These are phyloP conservation scores for Hyperoodon ampullatus DNA, from an alignment of 2,113 vertebrate genomes.

Conservation along the genomic window DNA sequence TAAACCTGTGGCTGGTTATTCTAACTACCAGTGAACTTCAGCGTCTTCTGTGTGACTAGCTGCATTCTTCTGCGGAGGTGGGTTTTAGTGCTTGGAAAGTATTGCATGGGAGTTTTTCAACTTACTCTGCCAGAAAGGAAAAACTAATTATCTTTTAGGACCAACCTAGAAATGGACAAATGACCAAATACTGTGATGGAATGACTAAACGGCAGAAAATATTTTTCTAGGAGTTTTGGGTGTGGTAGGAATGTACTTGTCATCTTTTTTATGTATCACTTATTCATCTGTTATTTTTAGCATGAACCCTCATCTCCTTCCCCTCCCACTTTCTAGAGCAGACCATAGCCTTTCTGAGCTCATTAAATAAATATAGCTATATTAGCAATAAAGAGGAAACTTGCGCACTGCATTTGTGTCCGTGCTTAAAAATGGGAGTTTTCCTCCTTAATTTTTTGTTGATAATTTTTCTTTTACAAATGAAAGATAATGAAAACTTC, in stretches of 20 bases:
- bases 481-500: neutral
- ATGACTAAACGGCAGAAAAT: constrained; percentile 42
- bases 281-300: constrained; percentile 42
- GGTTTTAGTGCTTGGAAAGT: neutral
- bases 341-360: neutral
- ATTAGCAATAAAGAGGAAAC: neutral
- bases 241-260: neutral
- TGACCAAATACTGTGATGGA: neutral
- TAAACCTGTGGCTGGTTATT: neutral
- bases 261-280: neutral
- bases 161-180: neutral
- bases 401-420: neutral
- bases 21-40: neutral
- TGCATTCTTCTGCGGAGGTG: neutral
- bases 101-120: neutral
- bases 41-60: neutral
- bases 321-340: neutral
- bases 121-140: neutral
- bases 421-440: neutral
- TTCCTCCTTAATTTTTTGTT: constrained; percentile 7
- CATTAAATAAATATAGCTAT: neutral
- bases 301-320: too few species aligned
- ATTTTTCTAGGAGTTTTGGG: constrained; percentile 5
- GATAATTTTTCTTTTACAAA: neutral
- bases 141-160: neutral